Evolutionary conservation across 30 jellyfish, hydroid and myxozoan genomes (phyloP).

Genomic region (Catostylus mosaicus): DNA sequence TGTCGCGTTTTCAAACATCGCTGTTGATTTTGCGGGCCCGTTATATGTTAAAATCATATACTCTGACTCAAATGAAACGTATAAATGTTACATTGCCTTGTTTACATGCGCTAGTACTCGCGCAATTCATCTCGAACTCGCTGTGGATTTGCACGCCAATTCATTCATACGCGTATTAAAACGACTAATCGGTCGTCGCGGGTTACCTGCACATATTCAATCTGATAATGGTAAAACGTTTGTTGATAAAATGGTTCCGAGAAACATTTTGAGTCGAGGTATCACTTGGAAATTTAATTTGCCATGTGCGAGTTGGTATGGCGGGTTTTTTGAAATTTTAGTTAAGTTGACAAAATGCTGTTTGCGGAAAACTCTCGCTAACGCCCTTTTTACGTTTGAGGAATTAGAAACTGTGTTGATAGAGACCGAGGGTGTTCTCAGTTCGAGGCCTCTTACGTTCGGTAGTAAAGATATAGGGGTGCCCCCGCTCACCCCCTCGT

Average conservation of each 20-base stretch:
- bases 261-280: neutral
- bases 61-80: no score
- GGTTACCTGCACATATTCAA: neutral
- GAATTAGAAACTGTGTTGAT: neutral
- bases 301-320: neutral
- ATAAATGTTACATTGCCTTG: no score
- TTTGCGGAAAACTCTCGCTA: neutral
- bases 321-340: neutral
- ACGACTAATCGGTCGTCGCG: neutral
- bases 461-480: neutral
- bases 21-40: no score
- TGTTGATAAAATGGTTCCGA: neutral
- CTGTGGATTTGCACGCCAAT: neutral
- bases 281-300: neutral
- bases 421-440: neutral
- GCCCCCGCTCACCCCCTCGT: conserved; percentile 12
- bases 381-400: neutral
- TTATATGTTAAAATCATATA: no score
- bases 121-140: neutral
- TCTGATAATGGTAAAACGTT: neutral
- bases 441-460: conserved; percentile 4
- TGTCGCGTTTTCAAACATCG: no score
- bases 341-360: neutral
- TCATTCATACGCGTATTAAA: neutral
- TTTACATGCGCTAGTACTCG: neutral